phyloP scores from a whole-genome alignment of 2,888 invertebrate genomes.

The Agapetus fuscipes region DNA sequence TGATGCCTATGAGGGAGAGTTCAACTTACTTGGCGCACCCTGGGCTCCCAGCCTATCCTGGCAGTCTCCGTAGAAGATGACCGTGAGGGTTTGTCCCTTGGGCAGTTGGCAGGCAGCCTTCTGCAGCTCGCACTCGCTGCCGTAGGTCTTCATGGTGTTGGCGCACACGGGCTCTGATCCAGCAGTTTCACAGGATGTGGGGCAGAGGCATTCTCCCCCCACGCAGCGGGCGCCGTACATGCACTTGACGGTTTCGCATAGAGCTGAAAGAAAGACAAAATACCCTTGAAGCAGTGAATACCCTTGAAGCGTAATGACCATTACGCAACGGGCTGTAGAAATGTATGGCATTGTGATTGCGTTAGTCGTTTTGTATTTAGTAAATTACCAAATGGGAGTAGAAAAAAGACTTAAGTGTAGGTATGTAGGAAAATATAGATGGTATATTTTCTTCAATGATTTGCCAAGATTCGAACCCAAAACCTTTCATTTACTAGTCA shows the following conservation, averaged over 20 bases:
- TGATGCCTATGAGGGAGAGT: too few relatives aligned
- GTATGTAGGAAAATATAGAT: too few relatives aligned
- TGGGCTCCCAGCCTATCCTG: slow-evolving; percentile 62
- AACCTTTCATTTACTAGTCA: too few relatives aligned
- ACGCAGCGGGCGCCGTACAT: slow-evolving; percentile 74
- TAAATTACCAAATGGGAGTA: too few relatives aligned
- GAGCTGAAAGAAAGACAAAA: slow-evolving; percentile 56
- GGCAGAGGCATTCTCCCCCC: slow-evolving; percentile 76
- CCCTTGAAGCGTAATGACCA: too few relatives aligned
- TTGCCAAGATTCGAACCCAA: too few relatives aligned
- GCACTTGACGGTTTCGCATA: slow-evolving; percentile 68
- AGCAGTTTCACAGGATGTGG: slow-evolving; percentile 57
- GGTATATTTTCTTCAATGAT: too few relatives aligned
- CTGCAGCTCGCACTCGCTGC: slow-evolving; percentile 74
- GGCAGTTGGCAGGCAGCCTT: slow-evolving; percentile 55
- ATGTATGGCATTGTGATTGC: too few relatives aligned
- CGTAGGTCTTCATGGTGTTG: slow-evolving; percentile 63
- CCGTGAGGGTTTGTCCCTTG: slow-evolving; percentile 42
- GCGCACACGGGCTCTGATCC: slow-evolving; percentile 69
- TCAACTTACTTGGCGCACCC: slow-evolving; percentile 51
- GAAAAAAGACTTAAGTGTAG: too few relatives aligned
- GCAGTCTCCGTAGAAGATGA: slow-evolving; percentile 73
- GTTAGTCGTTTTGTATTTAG: too few relatives aligned
- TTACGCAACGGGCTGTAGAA: too few relatives aligned
- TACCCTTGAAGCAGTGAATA: too few relatives aligned